Evolutionary conservation across 1,140 invertebrate genomes (phyloP).

Genomic region (Scaptomyza pallida): DNA sequence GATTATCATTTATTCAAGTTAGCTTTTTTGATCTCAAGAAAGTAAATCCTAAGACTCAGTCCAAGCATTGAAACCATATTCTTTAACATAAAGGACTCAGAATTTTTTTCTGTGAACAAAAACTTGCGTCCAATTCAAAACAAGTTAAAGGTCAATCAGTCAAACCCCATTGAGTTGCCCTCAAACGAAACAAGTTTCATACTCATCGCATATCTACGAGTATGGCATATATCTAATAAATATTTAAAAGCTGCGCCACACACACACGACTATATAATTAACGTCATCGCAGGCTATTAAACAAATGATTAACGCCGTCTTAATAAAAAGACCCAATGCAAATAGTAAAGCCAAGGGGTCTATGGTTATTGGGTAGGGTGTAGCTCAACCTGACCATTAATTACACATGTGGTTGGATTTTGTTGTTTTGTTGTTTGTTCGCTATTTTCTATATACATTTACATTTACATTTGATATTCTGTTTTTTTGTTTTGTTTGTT

Average conservation of each 20-base stretch:
- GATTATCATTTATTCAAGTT: too few species aligned
- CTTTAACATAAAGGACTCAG: too few species aligned
- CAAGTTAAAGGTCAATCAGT: conserved; percentile 44
- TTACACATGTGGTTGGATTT: conserved; percentile 46
- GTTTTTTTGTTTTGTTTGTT: too few species aligned
- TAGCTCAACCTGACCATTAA: conserved; percentile 33
- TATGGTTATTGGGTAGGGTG: conserved; percentile 7
- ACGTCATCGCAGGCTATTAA: conserved; percentile 58
- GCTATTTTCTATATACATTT: conserved; percentile 63
- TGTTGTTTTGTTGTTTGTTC: conserved; percentile 41
- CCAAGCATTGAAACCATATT: too few species aligned
- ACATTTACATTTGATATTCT: conserved; percentile 59
- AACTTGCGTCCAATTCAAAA: background rate
- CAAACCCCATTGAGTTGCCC: background rate
- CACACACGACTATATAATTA: conserved; percentile 65
- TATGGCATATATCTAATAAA: conserved; percentile 49
- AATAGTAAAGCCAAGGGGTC: conserved; percentile 33
- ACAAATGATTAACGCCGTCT: conserved; percentile 67
- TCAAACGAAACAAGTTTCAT: conserved; percentile 55
- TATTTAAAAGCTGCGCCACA: conserved; percentile 59
- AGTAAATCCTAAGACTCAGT: too few species aligned
- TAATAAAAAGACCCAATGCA: conserved; percentile 53
- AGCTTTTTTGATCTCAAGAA: too few species aligned
- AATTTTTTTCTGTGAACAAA: background rate
- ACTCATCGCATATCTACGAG: conserved; percentile 18